Percentiles rank a stretch among this genome's conserved stretches.
Evolutionary conservation across 2,113 vertebrate species (phyloP).

Genomic region (Sinocyclocheilus anophthalmus): DNA sequence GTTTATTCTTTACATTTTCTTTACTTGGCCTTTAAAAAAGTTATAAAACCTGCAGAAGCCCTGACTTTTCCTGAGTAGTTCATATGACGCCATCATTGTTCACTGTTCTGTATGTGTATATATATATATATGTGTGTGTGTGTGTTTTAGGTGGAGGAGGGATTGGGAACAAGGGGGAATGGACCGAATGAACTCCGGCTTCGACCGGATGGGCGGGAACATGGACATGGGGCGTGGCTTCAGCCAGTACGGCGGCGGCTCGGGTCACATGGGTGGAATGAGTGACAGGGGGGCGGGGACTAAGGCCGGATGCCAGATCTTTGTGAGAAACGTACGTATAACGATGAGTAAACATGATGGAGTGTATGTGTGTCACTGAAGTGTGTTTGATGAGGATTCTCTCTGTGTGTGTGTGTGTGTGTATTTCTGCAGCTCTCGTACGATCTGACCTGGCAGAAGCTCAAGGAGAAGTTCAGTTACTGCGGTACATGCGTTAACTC

Average conservation of each 20-base stretch:
- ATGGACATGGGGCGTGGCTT: slow-evolving; percentile 91
- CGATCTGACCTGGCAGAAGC: slow-evolving; percentile 98
- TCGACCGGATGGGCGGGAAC: slow-evolving; percentile 89
- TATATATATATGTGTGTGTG: no score
- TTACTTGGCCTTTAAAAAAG: no score
- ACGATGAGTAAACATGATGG: background rate
- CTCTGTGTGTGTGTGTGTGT: slow-evolving; percentile 42
- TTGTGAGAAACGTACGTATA: slow-evolving; percentile 94
- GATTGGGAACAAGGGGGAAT: slow-evolving; percentile 88
- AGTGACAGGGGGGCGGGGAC: slow-evolving; percentile 84
- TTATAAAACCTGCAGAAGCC: no score
- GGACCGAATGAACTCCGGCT: slow-evolving; percentile 89
- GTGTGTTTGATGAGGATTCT: background rate
- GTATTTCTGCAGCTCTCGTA: slow-evolving; percentile 88
- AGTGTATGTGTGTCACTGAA: background rate
- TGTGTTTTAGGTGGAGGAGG: slow-evolving; percentile 67
- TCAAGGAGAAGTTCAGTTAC: slow-evolving; percentile 97
- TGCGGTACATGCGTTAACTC: slow-evolving; percentile 77
- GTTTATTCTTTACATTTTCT: no score
- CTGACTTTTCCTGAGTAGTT: no score
- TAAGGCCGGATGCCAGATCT: slow-evolving; percentile 96
- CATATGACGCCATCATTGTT: no score
- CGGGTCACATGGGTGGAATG: slow-evolving; percentile 84
- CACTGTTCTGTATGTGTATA: no score
- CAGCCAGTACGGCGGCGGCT: slow-evolving; percentile 74